Conservation (phyloP, 2,797 vertebrate genomes). For the Pangasius mekongensis region DNA sequence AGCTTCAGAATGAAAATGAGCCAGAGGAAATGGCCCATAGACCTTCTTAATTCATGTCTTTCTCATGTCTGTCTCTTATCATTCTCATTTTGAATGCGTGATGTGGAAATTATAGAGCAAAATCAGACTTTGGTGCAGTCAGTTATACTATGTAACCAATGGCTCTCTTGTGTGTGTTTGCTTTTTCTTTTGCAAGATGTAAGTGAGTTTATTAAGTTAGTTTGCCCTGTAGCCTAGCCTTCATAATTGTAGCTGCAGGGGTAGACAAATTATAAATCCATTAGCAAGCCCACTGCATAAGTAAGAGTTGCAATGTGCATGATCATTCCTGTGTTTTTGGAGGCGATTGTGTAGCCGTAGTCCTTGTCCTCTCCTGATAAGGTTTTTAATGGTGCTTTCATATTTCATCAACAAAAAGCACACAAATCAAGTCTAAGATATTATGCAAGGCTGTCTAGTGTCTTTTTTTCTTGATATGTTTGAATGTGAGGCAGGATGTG, state of each 20-base stretch:
- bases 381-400: neutral
- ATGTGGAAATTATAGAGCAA: slow-evolving; percentile 9
- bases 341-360: neutral
- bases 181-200: neutral
- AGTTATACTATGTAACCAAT: neutral
- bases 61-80: neutral
- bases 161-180: neutral
- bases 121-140: neutral
- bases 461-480: neutral
- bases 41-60: slow-evolving; percentile 44
- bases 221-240: neutral
- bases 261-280: slow-evolving; percentile 8
- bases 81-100: neutral
- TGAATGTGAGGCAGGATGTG: neutral
- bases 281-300: neutral
- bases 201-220: neutral
- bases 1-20: slow-evolving; percentile 77
- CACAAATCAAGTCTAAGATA: neutral
- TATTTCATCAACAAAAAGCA: neutral
- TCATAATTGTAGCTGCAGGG: slow-evolving; percentile 18
- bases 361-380: neutral
- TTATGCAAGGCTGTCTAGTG: neutral
- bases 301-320: neutral
- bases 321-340: slow-evolving; percentile 11
- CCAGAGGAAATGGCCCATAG: slow-evolving; percentile 48